A percentile compares a stretch with the other conserved stretches of the same genome.
phyloP scores from a whole-genome alignment of 2,888 invertebrate genomes.

The Halocaridina rubra region DNA sequence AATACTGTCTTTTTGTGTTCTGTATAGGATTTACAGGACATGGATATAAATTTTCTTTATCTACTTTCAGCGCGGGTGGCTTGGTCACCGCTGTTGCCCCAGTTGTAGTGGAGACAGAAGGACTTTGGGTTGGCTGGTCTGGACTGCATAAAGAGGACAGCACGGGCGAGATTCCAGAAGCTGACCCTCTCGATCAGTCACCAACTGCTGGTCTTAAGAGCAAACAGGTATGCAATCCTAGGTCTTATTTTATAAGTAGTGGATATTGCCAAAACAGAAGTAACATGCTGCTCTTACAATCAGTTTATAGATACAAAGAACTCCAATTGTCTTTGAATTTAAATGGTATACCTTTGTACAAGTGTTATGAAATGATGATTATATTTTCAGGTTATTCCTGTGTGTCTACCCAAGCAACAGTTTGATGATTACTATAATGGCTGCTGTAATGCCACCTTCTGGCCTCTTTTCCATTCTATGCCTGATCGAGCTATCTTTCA shows the following conservation, averaged over 20 bases:
- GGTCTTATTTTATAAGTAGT: neutral
- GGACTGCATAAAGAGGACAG: conserved; percentile 67
- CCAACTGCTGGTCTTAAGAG: conserved; percentile 69
- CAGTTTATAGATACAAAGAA: too few relatives aligned
- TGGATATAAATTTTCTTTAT: too few relatives aligned
- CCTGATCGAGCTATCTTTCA: conserved; percentile 69
- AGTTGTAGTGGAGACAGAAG: conserved; percentile 69
- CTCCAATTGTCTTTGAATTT: too few relatives aligned
- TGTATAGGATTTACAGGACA: too few relatives aligned
- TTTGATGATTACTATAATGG: conserved; percentile 70
- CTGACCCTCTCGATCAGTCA: conserved; percentile 67
- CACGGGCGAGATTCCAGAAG: conserved; percentile 68
- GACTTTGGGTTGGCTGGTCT: conserved; percentile 70
- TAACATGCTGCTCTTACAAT: too few relatives aligned
- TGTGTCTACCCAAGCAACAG: conserved; percentile 66
- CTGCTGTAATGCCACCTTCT: conserved; percentile 70
- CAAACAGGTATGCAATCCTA: conserved; percentile 66
- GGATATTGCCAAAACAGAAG: too few relatives aligned
- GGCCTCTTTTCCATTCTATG: conserved; percentile 71
- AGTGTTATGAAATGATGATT: neutral
- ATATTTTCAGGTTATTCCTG: conserved; percentile 66
- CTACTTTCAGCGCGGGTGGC: conserved; percentile 69
- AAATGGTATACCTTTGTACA: too few relatives aligned
- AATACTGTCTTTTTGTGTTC: too few relatives aligned
- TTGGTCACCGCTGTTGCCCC: conserved; percentile 70